Percentiles rank a stretch among this genome's conserved stretches.
Conservation (phyloP, 2,888 invertebrate genomes). For the Papilio protenor region DNA sequence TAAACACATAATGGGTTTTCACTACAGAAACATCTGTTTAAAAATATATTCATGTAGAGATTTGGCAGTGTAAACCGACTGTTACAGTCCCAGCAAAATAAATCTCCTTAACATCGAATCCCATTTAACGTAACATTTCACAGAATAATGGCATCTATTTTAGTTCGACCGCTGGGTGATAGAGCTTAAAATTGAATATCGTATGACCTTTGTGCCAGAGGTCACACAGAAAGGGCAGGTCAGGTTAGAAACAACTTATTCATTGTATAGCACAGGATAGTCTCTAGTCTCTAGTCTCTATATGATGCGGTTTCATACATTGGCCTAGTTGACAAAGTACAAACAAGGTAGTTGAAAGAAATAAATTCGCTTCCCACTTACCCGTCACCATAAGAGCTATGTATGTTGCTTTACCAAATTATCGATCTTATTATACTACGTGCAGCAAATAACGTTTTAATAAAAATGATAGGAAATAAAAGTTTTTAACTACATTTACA, state of each 20-base stretch:
- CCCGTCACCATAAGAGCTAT: too few relatives aligned
- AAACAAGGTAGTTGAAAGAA: neutral
- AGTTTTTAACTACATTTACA: too few relatives aligned
- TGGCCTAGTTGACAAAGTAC: neutral
- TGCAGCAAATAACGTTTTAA: too few relatives aligned
- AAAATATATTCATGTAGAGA: too few relatives aligned
- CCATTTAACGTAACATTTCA: neutral
- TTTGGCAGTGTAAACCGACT: too few relatives aligned
- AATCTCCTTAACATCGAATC: neutral
- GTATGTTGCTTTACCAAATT: too few relatives aligned
- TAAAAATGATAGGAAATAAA: too few relatives aligned
- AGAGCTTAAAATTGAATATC: slow-evolving; percentile 38
- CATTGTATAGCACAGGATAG: slow-evolving; percentile 3
- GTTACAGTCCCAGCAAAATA: too few relatives aligned
- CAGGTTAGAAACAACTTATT: slow-evolving; percentile 17
- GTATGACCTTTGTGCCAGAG: slow-evolving; percentile 38
- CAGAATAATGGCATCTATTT: slow-evolving; percentile 24
- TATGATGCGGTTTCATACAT: neutral
- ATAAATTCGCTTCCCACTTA: neutral
- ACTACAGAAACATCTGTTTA: too few relatives aligned
- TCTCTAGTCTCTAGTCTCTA: neutral
- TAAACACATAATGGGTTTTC: too few relatives aligned
- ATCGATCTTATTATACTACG: too few relatives aligned
- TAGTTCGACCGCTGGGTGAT: slow-evolving; percentile 17
- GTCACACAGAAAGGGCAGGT: slow-evolving; percentile 32